Evolutionary conservation across 2,113 vertebrate genomes (phyloP).

Genomic region (Apteryx mantelli): DNA sequence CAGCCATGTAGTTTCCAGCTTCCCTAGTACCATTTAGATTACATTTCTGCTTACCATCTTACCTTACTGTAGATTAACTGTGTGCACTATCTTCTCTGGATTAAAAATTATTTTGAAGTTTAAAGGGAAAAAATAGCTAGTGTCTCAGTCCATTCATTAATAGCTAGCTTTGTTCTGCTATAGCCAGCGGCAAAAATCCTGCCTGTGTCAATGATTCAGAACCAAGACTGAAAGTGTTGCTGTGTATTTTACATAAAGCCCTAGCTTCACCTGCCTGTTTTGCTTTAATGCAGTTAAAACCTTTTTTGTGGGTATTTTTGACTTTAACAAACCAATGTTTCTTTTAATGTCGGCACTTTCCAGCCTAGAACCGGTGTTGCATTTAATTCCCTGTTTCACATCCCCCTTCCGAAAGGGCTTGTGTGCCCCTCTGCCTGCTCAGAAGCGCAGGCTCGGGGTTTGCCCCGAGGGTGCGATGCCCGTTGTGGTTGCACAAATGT

Average conservation of each 20-base stretch:
- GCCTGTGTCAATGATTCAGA: not conserved
- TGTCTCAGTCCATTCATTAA: not conserved
- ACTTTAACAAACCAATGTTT: not conserved
- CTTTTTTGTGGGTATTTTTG: not conserved
- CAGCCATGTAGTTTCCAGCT: not conserved
- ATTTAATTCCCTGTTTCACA: not conserved
- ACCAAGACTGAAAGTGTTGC: not conserved
- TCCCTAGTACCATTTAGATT: not conserved
- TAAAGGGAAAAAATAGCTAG: not conserved
- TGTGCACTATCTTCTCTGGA: not conserved
- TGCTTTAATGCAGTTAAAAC: not conserved
- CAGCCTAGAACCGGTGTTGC: not conserved
- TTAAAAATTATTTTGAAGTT: not conserved
- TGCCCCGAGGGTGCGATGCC: not conserved
- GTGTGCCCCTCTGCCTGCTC: not conserved
- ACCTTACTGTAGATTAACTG: not conserved
- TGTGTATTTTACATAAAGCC: not conserved
- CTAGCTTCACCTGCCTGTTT: not conserved
- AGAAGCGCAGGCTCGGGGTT: not conserved
- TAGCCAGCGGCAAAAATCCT: not conserved
- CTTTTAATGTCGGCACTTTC: not conserved
- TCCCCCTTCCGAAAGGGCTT: slow-evolving; percentile 28
- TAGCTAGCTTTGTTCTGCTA: not conserved
- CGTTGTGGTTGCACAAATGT: too few relatives aligned
- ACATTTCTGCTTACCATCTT: not conserved